Evolutionary conservation across 2,113 vertebrate genomes (phyloP).

Genomic region (Enhydra lutris): DNA sequence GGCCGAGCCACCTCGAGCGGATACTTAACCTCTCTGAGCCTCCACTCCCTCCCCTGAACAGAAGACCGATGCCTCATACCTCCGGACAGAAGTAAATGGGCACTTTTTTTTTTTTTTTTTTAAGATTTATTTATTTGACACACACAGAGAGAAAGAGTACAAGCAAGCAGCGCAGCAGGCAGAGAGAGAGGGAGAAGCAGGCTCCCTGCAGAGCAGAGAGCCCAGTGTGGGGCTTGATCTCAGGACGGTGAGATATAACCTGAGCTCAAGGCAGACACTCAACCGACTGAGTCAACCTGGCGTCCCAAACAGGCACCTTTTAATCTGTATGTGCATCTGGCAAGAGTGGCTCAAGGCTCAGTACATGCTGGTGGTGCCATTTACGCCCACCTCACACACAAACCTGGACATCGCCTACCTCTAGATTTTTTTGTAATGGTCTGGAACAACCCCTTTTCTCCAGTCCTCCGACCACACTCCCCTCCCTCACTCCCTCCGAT

Average conservation of each 20-base stretch:
- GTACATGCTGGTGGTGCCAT: no score
- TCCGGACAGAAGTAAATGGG: neutral
- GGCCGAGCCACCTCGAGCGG: neutral
- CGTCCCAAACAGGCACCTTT: neutral
- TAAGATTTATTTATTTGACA: no score
- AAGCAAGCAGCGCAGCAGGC: no score
- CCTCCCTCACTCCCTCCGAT: neutral
- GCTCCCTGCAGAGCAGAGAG: no score
- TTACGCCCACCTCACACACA: neutral
- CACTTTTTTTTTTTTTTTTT: neutral
- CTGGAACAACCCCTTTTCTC: neutral
- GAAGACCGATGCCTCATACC: neutral
- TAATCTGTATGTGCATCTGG: neutral
- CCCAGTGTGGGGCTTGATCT: no score
- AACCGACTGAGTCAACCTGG: no score
- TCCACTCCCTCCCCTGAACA: neutral
- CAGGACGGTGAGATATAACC: no score
- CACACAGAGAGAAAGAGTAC: no score
- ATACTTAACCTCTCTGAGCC: neutral
- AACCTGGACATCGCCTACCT: neutral
- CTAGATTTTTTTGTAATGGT: no score
- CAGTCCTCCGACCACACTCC: neutral
- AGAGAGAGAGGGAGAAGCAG: no score
- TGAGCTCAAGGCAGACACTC: no score
- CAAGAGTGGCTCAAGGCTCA: neutral